A percentile compares a stretch with the other conserved stretches of the same genome.
Conservation (phyloP, 1,140 invertebrate species). For the Bilobella aurantiaca region DNA sequence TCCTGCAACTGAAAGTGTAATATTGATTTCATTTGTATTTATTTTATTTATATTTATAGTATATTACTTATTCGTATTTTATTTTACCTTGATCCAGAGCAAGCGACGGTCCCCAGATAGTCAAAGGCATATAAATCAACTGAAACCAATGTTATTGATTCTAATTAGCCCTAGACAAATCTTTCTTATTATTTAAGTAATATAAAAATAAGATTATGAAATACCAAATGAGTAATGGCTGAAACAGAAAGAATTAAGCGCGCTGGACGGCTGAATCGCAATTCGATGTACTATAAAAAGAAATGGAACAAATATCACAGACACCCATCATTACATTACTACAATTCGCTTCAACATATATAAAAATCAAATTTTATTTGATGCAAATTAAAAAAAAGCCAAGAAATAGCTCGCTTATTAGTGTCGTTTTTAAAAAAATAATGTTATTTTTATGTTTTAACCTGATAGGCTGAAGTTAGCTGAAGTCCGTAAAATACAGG, state of each 20-base stretch:
- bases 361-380: too few relatives aligned
- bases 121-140: constrained; percentile 75
- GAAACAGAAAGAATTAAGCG: constrained; percentile 56
- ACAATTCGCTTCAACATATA: too few relatives aligned
- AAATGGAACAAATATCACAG: too few relatives aligned
- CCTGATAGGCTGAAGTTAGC: constrained; percentile 78
- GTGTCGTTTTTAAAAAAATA: neutral
- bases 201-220: constrained; percentile 21
- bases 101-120: constrained; percentile 82
- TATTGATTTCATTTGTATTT: too few relatives aligned
- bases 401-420: too few relatives aligned
- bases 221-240: constrained; percentile 69
- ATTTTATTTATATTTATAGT: constrained; percentile 54
- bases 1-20: constrained; percentile 54
- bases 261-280: constrained; percentile 56
- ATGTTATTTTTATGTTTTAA: constrained; percentile 40
- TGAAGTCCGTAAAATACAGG: constrained; percentile 79
- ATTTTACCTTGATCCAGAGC: constrained; percentile 80
- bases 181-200: too few relatives aligned
- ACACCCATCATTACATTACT: too few relatives aligned
- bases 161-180: too few relatives aligned
- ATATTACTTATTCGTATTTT: constrained; percentile 44
- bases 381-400: too few relatives aligned
- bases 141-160: too few relatives aligned
- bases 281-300: constrained; percentile 54